Conservation (phyloP, 2,888 invertebrate genomes). For the Drosophila fulvimacula region DNA sequence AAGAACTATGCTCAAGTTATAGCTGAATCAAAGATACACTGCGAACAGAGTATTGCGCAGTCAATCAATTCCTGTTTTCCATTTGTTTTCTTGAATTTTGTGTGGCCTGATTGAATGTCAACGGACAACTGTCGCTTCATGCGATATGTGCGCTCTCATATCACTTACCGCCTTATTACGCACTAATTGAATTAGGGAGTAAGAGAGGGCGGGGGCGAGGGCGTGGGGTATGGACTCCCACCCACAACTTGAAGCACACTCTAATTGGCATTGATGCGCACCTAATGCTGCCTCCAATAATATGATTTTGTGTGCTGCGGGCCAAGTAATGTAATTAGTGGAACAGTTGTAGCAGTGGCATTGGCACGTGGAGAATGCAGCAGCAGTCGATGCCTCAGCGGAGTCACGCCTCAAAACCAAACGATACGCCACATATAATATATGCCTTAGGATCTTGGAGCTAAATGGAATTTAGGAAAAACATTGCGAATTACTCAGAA, state of each 20-base stretch:
- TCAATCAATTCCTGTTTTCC: neutral
- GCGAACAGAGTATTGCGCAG: neutral
- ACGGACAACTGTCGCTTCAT: constrained; percentile 26
- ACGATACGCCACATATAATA: constrained; percentile 24
- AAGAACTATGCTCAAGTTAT: too few species aligned
- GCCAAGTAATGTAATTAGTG: constrained; percentile 60
- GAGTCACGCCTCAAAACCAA: constrained; percentile 45
- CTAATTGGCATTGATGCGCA: constrained; percentile 73
- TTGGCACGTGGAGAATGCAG: constrained; percentile 40
- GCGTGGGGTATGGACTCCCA: constrained; percentile 4
- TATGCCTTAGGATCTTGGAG: constrained; percentile 4
- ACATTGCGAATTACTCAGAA: constrained; percentile 1
- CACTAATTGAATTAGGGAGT: constrained; percentile 54
- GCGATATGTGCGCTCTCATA: constrained; percentile 22
- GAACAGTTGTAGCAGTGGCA: constrained; percentile 35
- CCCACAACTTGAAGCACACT: constrained; percentile 48
- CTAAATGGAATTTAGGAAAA: neutral
- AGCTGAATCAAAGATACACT: neutral
- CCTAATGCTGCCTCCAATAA: constrained; percentile 63
- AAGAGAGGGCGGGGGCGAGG: neutral
- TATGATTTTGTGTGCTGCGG: constrained; percentile 62
- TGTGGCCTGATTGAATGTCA: constrained; percentile 58
- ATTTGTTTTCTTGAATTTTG: constrained; percentile 9
- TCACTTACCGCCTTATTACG: constrained; percentile 48
- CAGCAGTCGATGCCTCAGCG: constrained; percentile 23